Evolutionary conservation across 2,888 invertebrate species (phyloP), one percentile per base, ranked within the genome.

Genomic region (Phorcus lineatus): DNA sequence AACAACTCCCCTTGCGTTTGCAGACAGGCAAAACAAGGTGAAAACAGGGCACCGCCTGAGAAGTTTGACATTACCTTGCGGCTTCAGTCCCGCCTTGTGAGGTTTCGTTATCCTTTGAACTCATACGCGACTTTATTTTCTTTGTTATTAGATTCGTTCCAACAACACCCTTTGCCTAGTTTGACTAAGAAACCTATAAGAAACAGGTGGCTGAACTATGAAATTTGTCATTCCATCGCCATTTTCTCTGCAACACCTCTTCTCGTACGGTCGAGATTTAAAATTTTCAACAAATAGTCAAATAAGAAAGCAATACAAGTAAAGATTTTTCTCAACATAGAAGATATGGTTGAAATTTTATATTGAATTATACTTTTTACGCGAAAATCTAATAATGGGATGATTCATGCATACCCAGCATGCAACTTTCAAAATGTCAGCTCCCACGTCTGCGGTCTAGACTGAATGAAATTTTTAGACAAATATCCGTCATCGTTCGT

Each of bases 31-130:
- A 47, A 47, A 47, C 9, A 47, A 47, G 62, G 62, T 62, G 22
- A 16, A 31, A 62, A 57, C 22, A 24, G 62, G 16, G 16, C 28
- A 16, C 19, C 40, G 40, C 24, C 52, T 24, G 4, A 13, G 16
- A 9, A 16, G 52, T 24, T 40, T 74, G 7, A 47, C 22, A 24
- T 66, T 79, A 92, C 92, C 91, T 91, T 85, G 89, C 91, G 89
- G 91, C 90, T 88, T 88, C 88, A 77, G 85, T 88, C 89, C 91
- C 91, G 88, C 89, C 87, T 83, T 90, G 89, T 84, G 88, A 88
- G 82, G 85, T 84, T 77, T 82, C 82, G 78, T 87, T 83, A 83
- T 88, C 88, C 80, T 90, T 88, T 84, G 91, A 89, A 91, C 88
- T 92, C 92, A 92, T 92, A 92, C 88, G 89, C 87, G 85, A 80